Evolutionary conservation across 35 echinoderm and acorn worm species (phyloP), one percentile per base, ranked within the genome.

Genomic region (Apostichopus parvimensis): DNA sequence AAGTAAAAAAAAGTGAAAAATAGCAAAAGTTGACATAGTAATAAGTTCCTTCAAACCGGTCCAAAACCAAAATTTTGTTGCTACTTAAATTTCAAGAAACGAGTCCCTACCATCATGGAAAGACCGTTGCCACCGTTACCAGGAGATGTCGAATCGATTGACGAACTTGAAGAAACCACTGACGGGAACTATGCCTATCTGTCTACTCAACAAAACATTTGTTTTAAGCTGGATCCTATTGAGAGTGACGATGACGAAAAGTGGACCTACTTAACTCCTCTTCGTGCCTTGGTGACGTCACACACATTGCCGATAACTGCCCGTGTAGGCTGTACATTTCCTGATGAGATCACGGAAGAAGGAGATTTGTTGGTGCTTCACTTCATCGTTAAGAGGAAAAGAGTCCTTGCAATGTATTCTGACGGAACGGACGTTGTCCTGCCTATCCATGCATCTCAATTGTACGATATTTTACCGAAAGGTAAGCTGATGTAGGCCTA

Each of bases 381-480:
- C n/a, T 82, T 82, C 45, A 82, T 82, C 11, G 52, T 54, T 4
- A 18, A 53, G 13, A 34, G 79, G 52, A 6, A 82, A 55, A 45
- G 79, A 5, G 52, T 82, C 52, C 54, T 82, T 82, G 79, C 34
- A n/a, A 82, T 18, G 34, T 13, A 82, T 34, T 13, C 4, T 17
- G 53, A 82, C 17, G 79, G 79, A 12, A 56, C 45, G 5, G 79
- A 82, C 34, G 25, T 82, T 56, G 25, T 82, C 6, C 52, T 82
- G 2, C 79, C 79, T 82, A 17, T 82, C 1, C 79, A 82, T 82
- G 79, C 79, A 53, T 82, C 52, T 13, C 79, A 82, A 18, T 34
- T 82, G 8, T 82, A 82, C n/a, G 79, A 82, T n/a, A 54, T 82
- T 34, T 54, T 82, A 10, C 79, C 79, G 18, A 54, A 82, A 34